Percentiles rank a stretch among this genome's conserved stretches.
These are phyloP conservation scores for Pseudomyrmex cubaensis DNA, from an alignment of 1,140 invertebrate species.

Conservation along the genomic window DNA sequence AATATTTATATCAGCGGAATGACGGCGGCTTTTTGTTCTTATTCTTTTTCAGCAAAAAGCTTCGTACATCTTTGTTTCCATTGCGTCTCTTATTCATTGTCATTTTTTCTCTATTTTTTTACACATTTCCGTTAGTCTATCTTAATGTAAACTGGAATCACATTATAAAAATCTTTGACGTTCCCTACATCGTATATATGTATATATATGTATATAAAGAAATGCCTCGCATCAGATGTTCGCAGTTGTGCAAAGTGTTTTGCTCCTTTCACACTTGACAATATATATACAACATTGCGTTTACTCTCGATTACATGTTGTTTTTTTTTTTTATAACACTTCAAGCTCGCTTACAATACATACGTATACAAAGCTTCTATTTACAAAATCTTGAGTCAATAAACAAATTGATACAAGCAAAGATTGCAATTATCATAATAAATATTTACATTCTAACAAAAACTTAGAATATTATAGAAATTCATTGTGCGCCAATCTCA, in stretches of 20 bases:
- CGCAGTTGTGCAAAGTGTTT: neutral
- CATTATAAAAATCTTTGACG: constrained; percentile 53
- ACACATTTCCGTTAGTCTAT: constrained; percentile 41
- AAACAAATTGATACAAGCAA: too few relatives aligned
- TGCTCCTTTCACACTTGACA: constrained; percentile 4
- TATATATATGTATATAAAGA: constrained; percentile 50
- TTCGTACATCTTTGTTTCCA: constrained; percentile 18
- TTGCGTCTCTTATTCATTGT: neutral
- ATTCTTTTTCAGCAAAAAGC: neutral
- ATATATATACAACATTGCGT: constrained; percentile 26
- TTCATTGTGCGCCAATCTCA: neutral
- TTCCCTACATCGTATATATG: constrained; percentile 29
- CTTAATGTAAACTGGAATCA: constrained; percentile 48
- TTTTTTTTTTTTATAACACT: too few relatives aligned
- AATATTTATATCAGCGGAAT: constrained; percentile 25
- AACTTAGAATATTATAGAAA: constrained; percentile 6
- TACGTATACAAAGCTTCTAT: too few relatives aligned
- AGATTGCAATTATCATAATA: neutral
- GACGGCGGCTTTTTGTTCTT: constrained; percentile 3
- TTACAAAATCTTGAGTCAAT: too few relatives aligned
- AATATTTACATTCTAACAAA: constrained; percentile 27
- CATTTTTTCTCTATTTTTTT: neutral
- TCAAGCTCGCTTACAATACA: too few relatives aligned
- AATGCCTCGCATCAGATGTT: neutral
- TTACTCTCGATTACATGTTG: neutral